Evolutionary conservation across 2,888 invertebrate species (phyloP), one percentile per base, ranked within the genome.

Genomic region (Amaurobius ferox): DNA sequence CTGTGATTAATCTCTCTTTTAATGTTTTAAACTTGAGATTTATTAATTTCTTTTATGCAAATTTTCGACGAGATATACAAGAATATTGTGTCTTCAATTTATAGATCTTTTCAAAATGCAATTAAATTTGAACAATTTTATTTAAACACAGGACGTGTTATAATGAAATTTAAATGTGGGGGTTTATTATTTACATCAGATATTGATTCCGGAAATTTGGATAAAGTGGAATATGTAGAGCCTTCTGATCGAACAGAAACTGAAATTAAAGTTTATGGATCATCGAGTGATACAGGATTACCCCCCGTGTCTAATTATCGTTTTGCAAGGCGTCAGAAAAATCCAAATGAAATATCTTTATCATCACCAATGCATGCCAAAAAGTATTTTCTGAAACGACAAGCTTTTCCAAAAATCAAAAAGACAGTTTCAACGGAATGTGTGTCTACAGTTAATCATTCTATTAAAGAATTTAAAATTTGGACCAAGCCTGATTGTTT

Each of bases 401-500:
- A 70, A 55, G 55, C 77, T 35, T 44, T 83, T 5, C 68, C 83
- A 26, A 71, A 83, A 66, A 23, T 83, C 5, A 83, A 83, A 29
- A 77, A 64, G 13, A 72, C 83, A 19, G 71, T 77, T 48, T 83
- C 83, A 13, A 62, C 70, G 3, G 83, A 83, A 39, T 83, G 71
- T 76, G 86, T 88, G 11, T 76, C 67, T 5, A 16, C 66, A 19
- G 9, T 62, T 19, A 73, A 30, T 72, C 29, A 73, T 16, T 48
- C 1, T 95, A 95, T 90, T 94, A 94, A 92, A 30, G 97, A 97
- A 92, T 96, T 96, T 91, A 96, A 97, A 91, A 91, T 97, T 70
- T 97, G 97, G 97, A 97, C 97, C 0, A 94, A 94, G 90, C 96
- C 96, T 0, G 97, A 97, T 91, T 97, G 97, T 92, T 94, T 93